Conservation (phyloP, 92 coral and sea anemone species). For the Pocillopora grandis region DNA sequence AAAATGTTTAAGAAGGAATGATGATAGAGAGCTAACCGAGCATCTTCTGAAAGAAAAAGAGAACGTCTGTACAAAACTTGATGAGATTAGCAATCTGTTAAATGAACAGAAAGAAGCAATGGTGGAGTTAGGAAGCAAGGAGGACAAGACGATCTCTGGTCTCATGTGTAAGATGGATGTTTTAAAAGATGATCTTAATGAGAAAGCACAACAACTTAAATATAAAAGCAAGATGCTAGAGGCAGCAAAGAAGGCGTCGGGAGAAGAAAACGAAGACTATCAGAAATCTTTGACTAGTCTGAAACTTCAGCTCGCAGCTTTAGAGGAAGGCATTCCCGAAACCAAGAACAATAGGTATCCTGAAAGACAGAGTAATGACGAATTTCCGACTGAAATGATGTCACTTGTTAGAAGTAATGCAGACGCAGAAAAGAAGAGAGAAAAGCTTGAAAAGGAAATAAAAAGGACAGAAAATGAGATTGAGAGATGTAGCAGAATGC, state of each 20-base stretch:
- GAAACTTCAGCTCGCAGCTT: constrained; percentile 21
- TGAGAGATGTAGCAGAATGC: constrained; percentile 52
- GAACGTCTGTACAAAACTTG: constrained; percentile 55
- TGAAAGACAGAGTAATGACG: not conserved
- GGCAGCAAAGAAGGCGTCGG: not conserved
- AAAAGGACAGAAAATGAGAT: constrained; percentile 42
- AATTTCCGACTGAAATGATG: constrained; percentile 35
- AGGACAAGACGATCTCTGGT: constrained; percentile 22
- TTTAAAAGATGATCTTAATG: constrained; percentile 62
- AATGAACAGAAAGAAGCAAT: constrained; percentile 28
- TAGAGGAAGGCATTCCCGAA: not conserved
- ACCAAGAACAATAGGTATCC: not conserved
- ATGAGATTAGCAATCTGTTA: constrained; percentile 59
- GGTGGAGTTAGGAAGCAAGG: not conserved
- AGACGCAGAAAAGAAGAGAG: constrained; percentile 19
- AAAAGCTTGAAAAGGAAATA: constrained; percentile 22
- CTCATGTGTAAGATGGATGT: constrained; percentile 62
- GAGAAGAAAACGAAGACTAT: constrained; percentile 22
- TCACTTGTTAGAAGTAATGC: constrained; percentile 33
- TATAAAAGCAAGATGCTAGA: constrained; percentile 39
- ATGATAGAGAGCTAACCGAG: constrained; percentile 51
- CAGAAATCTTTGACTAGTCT: constrained; percentile 1
- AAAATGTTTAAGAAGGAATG: constrained; percentile 27
- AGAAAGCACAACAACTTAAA: constrained; percentile 37
- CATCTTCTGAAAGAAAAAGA: constrained; percentile 59